Evolutionary conservation across 2,888 invertebrate genomes (phyloP).

Genomic region (Lasioglossum oenotherae): DNA sequence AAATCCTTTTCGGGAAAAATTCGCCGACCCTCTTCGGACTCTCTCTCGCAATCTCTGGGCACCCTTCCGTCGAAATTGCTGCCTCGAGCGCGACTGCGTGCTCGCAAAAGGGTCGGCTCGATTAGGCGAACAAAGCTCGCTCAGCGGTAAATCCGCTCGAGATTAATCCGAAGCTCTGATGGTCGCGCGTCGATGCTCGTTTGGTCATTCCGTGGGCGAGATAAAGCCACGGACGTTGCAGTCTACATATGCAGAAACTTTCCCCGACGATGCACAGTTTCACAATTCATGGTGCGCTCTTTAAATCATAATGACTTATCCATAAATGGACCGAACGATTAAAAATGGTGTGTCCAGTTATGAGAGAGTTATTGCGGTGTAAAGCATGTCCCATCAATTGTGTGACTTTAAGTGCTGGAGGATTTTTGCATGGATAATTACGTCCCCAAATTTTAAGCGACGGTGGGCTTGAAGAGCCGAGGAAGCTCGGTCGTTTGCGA

Average conservation of each 20-base stretch:
- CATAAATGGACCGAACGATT: no score
- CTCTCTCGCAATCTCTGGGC: background rate
- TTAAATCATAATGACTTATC: no score
- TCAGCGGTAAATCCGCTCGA: background rate
- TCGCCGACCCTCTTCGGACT: background rate
- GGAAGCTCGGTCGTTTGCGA: background rate
- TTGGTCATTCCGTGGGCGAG: background rate
- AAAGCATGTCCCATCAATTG: background rate
- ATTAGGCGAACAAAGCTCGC: background rate
- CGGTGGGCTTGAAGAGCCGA: background rate
- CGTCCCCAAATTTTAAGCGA: background rate
- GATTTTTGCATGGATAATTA: background rate
- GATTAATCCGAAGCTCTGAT: constrained; percentile 4
- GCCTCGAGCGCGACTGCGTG: background rate
- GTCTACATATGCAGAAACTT: background rate
- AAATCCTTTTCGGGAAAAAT: background rate
- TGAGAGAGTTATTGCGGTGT: no score
- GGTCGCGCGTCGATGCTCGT: constrained; percentile 3
- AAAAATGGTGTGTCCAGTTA: no score
- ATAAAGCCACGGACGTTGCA: background rate
- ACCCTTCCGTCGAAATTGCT: background rate
- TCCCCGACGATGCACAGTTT: background rate
- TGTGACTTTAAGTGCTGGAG: background rate
- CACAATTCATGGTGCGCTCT: no score
- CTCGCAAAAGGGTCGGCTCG: constrained; percentile 11